Base-by-base conservation (phyloP, 2,888 invertebrate genomes). In the Cetonia aurata region DNA sequence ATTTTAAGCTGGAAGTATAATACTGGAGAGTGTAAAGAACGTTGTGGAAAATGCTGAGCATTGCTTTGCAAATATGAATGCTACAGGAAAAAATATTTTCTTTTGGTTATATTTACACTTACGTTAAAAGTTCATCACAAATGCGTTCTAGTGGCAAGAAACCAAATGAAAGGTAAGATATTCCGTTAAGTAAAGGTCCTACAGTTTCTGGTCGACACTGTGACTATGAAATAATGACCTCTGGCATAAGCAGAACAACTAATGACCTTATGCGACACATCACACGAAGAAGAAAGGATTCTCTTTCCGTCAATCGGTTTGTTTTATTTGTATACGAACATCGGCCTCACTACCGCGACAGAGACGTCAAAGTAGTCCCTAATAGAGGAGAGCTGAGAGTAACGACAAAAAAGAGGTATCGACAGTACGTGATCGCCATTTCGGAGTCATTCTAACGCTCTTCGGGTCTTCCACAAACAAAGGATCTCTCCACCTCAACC, bases 381-480 rank as follows among this genome's bases (percentile, higher is more conserved):
- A 62, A 62, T 62, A 62, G 62, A 62, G 62, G 13, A 46, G 62
- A 62, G 33, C 62, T 46, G 31, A 62, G 31, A 62, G 62, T 62
- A 62, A 62, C 48, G 62, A 62, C 48, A 62, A 62, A 48, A 59
- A 62, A 57, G 48, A 62, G 62, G 62, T 62, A 62, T 62, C 48
- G 62, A 62, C 62, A 62, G 48, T 48, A 62, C 62, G 62, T 62
- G 62, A 62, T 62, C 62, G 62, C 48, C 62, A 62, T 62, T 62
- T 62, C 48, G 31, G 62, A 62, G 48, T 62, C 62, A 48, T 48
- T 48, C 48, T 62, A 62, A 62, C 48, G 62, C 50, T 48, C 37
- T 33, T 15, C 13, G 15, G 48, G 48, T 50, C 62, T 62, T 62
- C 62, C 1, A 62, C 62, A 62, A 62, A 62, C 62, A 62, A 62